Evolutionary conservation across 2,797 vertebrate species (phyloP).

Genomic region (Cynodonichthys magdalenae): DNA sequence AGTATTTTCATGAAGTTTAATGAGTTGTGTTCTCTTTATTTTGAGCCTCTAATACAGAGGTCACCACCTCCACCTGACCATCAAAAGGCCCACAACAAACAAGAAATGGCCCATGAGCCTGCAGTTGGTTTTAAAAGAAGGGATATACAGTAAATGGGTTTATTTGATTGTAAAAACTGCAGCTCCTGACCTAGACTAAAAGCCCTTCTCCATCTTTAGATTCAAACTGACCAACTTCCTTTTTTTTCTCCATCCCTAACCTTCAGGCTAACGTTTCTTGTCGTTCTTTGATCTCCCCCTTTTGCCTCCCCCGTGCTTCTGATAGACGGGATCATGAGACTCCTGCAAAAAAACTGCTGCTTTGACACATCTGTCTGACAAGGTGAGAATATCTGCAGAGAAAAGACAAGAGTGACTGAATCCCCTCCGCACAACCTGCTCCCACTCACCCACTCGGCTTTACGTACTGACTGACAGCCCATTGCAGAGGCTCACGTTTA

Average conservation of each 20-base stretch:
- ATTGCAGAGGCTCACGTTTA: slow-evolving; percentile 5
- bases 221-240: slow-evolving; percentile 22
- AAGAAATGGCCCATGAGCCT: too few relatives aligned
- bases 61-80: too few relatives aligned
- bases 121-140: too few relatives aligned
- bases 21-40: too few relatives aligned
- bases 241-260: slow-evolving; percentile 22
- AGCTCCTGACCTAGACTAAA: background rate
- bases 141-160: too few relatives aligned
- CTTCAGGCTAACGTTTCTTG: slow-evolving; percentile 38
- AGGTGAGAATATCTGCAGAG: slow-evolving; percentile 65
- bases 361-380: slow-evolving; percentile 68
- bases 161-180: too few relatives aligned
- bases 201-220: slow-evolving; percentile 4
- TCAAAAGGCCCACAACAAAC: too few relatives aligned
- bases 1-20: too few relatives aligned
- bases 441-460: slow-evolving; percentile 25
- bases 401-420: slow-evolving; percentile 21
- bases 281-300: slow-evolving; percentile 26
- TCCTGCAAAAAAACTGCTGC: slow-evolving; percentile 29
- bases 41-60: too few relatives aligned
- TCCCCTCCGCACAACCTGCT: slow-evolving; percentile 8
- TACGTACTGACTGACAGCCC: slow-evolving; percentile 44
- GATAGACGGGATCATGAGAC: slow-evolving; percentile 56
- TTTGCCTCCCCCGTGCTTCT: slow-evolving; percentile 25